Base-by-base conservation (phyloP, 2,888 invertebrate genomes). In the Piscicola geometra region DNA sequence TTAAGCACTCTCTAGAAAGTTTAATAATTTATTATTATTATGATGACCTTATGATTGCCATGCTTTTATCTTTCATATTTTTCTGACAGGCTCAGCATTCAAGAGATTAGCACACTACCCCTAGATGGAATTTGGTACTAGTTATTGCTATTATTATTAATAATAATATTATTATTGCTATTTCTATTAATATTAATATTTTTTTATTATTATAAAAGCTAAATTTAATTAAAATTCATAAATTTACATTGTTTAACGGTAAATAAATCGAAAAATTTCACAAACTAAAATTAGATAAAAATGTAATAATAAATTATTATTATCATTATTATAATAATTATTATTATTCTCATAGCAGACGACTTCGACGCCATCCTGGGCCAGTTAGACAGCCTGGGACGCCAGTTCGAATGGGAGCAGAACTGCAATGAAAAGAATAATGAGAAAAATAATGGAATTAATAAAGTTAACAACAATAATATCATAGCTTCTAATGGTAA, bases 351-450 rank as follows among this genome's bases (percentile, higher is more conserved):
- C 21, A 12, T 30, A 21, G 12, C 60, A 56, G 60, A 56, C 25
- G 73, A 64, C 25, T 73, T 73, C 35, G 73, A 73, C 36, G 30
- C 73, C 41, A 73, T 73, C 25, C 41, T 73, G 60, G 60, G 73
- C 25, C 52, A 73, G 33, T 56, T 73, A 18, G 64, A 73, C 41
- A 56, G 64, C 73, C 52, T 73, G 35, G 73, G 56, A 60, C 30
- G 36, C 25, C 73, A 73, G 64, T 73, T 73, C 52, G 73, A 73
- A n/a, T 33, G 25, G 28, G 73, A 60, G 35, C 67, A 67, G 15
- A 32, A 67, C 3, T 28, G 18, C 33, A 35, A 67, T 15, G 5
- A 33, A 9, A 32, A 33, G 2, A 67, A 67, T 32, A 64, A 64
- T n/a, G 52, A 32, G 30, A 71, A 71, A 3, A 1, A 30, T 5